Conservation (phyloP, 2,113 vertebrate genomes). For the Hystrix brachyura region DNA sequence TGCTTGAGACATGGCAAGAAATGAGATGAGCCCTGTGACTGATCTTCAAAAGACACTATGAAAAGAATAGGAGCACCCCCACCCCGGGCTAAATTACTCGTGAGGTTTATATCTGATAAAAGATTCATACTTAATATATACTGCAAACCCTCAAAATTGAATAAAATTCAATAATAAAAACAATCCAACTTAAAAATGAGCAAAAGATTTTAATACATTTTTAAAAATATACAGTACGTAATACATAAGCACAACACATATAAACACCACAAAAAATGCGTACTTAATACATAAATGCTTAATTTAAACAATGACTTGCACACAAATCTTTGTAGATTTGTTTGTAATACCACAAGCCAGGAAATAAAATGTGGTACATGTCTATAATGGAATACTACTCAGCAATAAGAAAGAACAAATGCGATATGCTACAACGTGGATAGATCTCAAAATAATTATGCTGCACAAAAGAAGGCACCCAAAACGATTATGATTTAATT, state of each 20-base stretch:
- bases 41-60: background rate
- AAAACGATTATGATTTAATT: background rate
- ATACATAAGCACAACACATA: background rate
- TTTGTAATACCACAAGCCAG: background rate
- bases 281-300: background rate
- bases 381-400: background rate
- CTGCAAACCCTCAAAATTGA: background rate
- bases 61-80: background rate
- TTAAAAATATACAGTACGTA: background rate
- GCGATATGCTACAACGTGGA: fast-evolving
- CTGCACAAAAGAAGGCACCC: background rate
- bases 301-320: background rate
- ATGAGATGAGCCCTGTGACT: fast-evolving
- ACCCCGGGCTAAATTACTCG: background rate
- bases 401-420: background rate
- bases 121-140: background rate
- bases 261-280: background rate
- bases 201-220: background rate
- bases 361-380: background rate
- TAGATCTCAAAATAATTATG: background rate
- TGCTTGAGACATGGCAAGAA: background rate
- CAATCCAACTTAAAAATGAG: background rate
- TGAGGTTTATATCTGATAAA: background rate
- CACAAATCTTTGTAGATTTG: background rate
- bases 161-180: background rate